These are phyloP conservation scores for Saguinus oedipus DNA, from an alignment of 2,797 vertebrate species.

Conservation along the genomic window DNA sequence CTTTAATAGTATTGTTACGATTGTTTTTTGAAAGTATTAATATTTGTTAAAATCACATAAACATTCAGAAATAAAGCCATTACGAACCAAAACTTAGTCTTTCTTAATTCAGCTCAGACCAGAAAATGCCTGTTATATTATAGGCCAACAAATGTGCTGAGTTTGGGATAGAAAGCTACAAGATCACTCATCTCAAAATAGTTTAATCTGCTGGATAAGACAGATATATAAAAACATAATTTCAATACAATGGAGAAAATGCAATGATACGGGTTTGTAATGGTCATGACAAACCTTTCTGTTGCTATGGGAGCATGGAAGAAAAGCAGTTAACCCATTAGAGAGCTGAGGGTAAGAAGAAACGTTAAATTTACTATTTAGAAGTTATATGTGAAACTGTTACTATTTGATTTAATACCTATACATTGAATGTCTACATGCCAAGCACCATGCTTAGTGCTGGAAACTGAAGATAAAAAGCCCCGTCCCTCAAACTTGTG, in stretches of 20 bases:
- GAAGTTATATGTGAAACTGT: background rate
- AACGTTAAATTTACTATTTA: background rate
- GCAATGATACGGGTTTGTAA: background rate
- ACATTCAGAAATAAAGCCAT: constrained; percentile 68
- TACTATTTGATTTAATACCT: background rate
- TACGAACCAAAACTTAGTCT: constrained; percentile 12
- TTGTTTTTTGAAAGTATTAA: constrained; percentile 34
- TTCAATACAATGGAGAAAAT: background rate
- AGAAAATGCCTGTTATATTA: constrained; percentile 5
- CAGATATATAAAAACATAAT: background rate
- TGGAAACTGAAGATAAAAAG: background rate
- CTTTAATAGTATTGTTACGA: constrained; percentile 21
- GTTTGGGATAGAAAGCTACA: background rate
- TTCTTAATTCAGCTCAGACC: background rate
- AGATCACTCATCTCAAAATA: background rate
- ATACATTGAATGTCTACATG: background rate
- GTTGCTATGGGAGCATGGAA: background rate
- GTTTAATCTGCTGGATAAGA: constrained; percentile 10
- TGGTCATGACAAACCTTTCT: background rate
- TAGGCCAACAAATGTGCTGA: background rate
- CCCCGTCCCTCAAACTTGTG: background rate
- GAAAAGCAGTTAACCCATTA: background rate
- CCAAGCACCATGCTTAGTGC: background rate
- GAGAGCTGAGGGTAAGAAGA: background rate
- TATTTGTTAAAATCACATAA: constrained; percentile 51